Percentiles rank a stretch among this genome's conserved stretches.
These are phyloP conservation scores for Galeopterus variegatus DNA, from an alignment of 2,113 vertebrate genomes.

Conservation along the genomic window DNA sequence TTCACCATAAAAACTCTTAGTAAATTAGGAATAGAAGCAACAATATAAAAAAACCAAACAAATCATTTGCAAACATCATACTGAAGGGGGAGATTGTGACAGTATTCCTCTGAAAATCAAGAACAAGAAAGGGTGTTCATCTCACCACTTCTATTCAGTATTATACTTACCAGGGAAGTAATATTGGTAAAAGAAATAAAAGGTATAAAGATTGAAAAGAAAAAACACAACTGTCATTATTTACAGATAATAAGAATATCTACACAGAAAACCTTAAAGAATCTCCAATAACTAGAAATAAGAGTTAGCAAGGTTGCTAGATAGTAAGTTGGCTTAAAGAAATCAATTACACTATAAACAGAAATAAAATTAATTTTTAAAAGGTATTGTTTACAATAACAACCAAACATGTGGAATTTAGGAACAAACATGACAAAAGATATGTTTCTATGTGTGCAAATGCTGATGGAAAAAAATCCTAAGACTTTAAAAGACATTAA, in stretches of 20 bases:
- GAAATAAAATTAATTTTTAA: not conserved
- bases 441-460: not conserved
- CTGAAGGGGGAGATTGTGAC: not conserved
- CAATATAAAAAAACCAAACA: not conserved
- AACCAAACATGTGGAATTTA: not conserved
- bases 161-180: not conserved
- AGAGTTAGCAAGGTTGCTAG: not conserved
- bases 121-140: not conserved
- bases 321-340: not conserved
- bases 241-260: not conserved
- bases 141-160: not conserved
- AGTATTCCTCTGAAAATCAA: not conserved
- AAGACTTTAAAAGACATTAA: not conserved
- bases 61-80: not conserved
- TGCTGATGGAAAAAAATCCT: not conserved
- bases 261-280: not conserved
- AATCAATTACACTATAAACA: not conserved
- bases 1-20: not conserved
- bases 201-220: not conserved
- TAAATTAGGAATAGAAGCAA: not conserved
- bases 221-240: not conserved
- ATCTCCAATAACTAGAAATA: not conserved
- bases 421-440: not conserved
- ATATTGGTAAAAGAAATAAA: not conserved
- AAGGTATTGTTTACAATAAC: not conserved